phyloP scores from a whole-genome alignment of 2,797 vertebrate genomes.

The Schizopygopsis malacanthus region DNA sequence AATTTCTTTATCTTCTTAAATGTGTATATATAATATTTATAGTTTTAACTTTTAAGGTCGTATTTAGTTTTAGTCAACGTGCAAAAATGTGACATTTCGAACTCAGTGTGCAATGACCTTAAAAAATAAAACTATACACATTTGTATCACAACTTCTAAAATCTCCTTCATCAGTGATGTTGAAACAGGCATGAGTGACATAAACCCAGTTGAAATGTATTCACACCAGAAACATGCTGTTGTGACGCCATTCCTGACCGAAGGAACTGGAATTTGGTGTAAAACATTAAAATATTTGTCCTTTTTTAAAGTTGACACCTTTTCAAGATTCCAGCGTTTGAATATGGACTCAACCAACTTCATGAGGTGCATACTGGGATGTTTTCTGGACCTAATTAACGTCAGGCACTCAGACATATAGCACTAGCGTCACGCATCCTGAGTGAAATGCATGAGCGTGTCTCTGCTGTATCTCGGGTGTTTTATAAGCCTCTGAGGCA shows the following conservation, averaged over 20 bases:
- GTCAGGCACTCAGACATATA: background rate
- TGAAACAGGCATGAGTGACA: background rate
- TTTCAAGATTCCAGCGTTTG: background rate
- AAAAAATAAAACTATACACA: background rate
- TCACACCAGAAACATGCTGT: background rate
- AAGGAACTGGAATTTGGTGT: background rate
- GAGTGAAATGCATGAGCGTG: conserved; percentile 7
- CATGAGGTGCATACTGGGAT: background rate
- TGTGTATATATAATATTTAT: no score
- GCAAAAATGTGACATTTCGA: no score
- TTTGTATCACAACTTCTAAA: background rate
- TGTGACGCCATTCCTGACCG: background rate
- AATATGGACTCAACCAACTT: background rate
- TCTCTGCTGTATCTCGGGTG: conserved; percentile 72
- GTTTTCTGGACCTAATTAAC: background rate
- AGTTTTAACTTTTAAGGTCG: no score
- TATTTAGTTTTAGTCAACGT: no score
- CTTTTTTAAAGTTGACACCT: background rate
- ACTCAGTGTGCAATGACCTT: no score
- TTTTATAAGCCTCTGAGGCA: conserved; percentile 81
- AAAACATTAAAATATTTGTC: no score
- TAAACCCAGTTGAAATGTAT: background rate
- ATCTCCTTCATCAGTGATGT: background rate
- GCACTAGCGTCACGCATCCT: background rate
- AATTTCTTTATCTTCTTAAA: no score